Conservation (phyloP, 2,888 invertebrate species). For the Melieria picta region DNA sequence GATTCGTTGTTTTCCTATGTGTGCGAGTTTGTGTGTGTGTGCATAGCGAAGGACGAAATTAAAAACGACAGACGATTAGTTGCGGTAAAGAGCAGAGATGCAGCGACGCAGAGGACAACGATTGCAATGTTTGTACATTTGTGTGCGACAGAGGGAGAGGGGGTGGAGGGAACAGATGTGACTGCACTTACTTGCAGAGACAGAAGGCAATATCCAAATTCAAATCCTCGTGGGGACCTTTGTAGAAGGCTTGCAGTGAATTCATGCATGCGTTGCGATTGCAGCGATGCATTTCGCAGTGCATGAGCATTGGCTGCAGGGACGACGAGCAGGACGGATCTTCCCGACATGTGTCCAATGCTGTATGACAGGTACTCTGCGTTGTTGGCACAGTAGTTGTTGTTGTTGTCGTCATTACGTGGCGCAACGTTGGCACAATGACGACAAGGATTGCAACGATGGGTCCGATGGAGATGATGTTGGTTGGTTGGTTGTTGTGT, state of each 20-base stretch:
- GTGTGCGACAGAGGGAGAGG: too few species aligned
- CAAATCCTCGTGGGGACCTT: constrained; percentile 81
- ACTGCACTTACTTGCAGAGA: constrained; percentile 84
- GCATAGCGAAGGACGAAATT: neutral
- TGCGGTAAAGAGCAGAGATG: neutral
- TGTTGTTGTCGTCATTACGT: constrained; percentile 5
- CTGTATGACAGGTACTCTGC: constrained; percentile 87
- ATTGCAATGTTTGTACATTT: neutral
- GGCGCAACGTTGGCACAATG: constrained; percentile 14
- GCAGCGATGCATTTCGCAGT: constrained; percentile 81
- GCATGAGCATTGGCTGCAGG: constrained; percentile 84
- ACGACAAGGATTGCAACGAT: neutral
- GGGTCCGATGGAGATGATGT: neutral
- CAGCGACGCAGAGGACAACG: neutral
- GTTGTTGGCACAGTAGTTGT: constrained; percentile 13
- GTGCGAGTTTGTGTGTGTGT: constrained; percentile 2
- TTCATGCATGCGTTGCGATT: constrained; percentile 89
- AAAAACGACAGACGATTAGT: neutral
- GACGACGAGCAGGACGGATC: constrained; percentile 82
- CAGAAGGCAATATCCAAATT: constrained; percentile 92
- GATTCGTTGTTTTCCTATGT: constrained; percentile 84
- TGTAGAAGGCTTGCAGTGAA: constrained; percentile 86
- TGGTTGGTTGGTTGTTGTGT: neutral
- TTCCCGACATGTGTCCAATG: constrained; percentile 83
- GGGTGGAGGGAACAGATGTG: neutral